Conservation (phyloP, 2,797 vertebrate species). For the Poecilia velifera region DNA sequence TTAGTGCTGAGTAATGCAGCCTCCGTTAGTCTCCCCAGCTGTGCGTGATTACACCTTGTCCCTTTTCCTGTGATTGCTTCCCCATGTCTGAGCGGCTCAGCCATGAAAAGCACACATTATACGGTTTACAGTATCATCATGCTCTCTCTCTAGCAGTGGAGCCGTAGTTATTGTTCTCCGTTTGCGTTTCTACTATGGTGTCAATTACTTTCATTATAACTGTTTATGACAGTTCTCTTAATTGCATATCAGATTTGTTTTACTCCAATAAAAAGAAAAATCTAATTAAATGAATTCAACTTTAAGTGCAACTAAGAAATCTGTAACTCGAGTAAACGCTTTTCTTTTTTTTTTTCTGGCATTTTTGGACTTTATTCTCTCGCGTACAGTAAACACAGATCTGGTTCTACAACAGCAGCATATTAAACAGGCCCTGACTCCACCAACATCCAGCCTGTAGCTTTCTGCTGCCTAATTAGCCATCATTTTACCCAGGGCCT, state of each 20-base stretch:
- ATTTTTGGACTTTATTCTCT: not conserved
- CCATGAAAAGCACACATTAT: constrained; percentile 62
- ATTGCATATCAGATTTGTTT: not conserved
- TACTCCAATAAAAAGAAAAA: not conserved
- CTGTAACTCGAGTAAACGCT: not conserved
- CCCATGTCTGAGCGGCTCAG: constrained; percentile 71
- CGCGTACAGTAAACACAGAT: constrained; percentile 14
- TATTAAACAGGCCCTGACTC: constrained; percentile 27
- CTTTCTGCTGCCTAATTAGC: constrained; percentile 72
- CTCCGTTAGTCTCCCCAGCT: constrained; percentile 74
- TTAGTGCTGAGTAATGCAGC: constrained; percentile 74
- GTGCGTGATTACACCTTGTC: constrained; percentile 72
- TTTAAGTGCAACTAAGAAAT: not conserved
- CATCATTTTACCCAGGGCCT: constrained; percentile 63
- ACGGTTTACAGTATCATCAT: constrained; percentile 45
- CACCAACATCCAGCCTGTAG: constrained; percentile 51
- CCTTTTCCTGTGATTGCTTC: constrained; percentile 71
- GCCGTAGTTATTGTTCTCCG: not conserved
- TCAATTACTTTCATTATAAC: not conserved
- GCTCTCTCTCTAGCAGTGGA: no score
- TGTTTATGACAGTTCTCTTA: not conserved
- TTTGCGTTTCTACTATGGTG: not conserved
- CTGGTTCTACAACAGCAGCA: constrained; percentile 21
- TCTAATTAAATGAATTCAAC: not conserved
- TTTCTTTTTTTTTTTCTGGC: constrained; percentile 3